A percentile compares a stretch with the other conserved stretches of the same genome.
Evolutionary conservation across 2,797 vertebrate species (phyloP).

Genomic region (Jordanella pulchra): DNA sequence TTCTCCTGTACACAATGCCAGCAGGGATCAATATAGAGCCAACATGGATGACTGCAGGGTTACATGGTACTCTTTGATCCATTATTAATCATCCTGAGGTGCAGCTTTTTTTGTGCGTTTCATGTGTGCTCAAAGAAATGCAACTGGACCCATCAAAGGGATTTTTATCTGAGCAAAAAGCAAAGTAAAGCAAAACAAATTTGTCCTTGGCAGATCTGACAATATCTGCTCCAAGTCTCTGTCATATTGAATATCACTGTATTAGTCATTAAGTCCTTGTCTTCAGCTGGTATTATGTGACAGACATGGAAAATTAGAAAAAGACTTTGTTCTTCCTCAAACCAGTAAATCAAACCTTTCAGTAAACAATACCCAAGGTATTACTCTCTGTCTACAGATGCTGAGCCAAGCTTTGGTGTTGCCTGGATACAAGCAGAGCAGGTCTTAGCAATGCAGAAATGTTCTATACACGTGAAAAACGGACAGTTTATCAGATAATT

Average conservation of each 20-base stretch:
- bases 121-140: constrained; percentile 3
- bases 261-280: not conserved
- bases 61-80: constrained; percentile 59
- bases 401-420: constrained; percentile 1
- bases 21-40: constrained; percentile 53
- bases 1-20: constrained; percentile 7
- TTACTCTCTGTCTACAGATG: constrained; percentile 10
- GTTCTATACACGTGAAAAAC: not conserved
- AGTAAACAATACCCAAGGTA: constrained; percentile 22
- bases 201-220: constrained; percentile 31
- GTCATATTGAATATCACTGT: not conserved
- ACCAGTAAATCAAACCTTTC: not conserved
- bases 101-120: constrained; percentile 36
- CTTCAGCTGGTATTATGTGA: not conserved
- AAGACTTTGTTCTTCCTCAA: constrained; percentile 1
- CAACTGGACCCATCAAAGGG: constrained; percentile 30
- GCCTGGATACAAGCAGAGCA: not conserved
- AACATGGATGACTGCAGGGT: constrained; percentile 42
- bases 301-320: not conserved
- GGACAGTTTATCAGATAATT: not conserved
- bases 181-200: constrained; percentile 11
- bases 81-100: constrained; percentile 69
- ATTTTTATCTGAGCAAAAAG: constrained; percentile 21
- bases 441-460: not conserved
- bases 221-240: constrained; percentile 10